Evolutionary conservation across 2,888 invertebrate genomes (phyloP), one percentile per base, ranked within the genome.

Genomic region (Lagria hirta): DNA sequence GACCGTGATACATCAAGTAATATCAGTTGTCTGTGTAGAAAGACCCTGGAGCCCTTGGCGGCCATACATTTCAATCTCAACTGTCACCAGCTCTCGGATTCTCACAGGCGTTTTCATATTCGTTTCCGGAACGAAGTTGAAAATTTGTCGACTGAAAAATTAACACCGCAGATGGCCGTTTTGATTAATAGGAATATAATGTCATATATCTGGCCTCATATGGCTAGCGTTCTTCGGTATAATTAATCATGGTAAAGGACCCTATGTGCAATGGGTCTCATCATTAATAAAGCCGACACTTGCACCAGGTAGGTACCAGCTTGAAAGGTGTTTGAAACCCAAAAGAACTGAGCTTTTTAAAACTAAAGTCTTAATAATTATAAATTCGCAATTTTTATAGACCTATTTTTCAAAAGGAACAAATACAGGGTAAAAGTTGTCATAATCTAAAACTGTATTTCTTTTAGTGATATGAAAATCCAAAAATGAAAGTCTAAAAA

Each of bases 1-100:
- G 70, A 70, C 71, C 70, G 71, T 69, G 71, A 71, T 72, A 71
- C 69, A 72, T 72, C 71, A 72, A 71, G 69, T 65, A 71, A 70
- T 69, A 72, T 72, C 71, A 69, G 69, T 68, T 69, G 70, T 69
- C 69, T 66, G 57, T 58, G 56, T 55, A 66, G 65, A 67, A 67
- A 65, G 60, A 65, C 65, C 63, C 61, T 50, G 58, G 58, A 61
- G 65, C 68, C 68, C 68, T 58, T 40, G 55, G 61, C 62, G 65
- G 58, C 70, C 66, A 72, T 72, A 70, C 70, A 66, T 72, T 72
- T 72, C 71, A 71, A 72, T 72, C 64, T 65, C 48, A 62, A 61
- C 64, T 69, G 71, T 72, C 71, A 70, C 64, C 69, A 51, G 52
- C 35, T 43, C 37, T 10, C 20, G 15, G 16, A 7, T 42, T 16